A percentile compares a stretch with the other conserved stretches of the same genome.
Conservation (phyloP, 2,888 invertebrate species). For the Papilio protenor region DNA sequence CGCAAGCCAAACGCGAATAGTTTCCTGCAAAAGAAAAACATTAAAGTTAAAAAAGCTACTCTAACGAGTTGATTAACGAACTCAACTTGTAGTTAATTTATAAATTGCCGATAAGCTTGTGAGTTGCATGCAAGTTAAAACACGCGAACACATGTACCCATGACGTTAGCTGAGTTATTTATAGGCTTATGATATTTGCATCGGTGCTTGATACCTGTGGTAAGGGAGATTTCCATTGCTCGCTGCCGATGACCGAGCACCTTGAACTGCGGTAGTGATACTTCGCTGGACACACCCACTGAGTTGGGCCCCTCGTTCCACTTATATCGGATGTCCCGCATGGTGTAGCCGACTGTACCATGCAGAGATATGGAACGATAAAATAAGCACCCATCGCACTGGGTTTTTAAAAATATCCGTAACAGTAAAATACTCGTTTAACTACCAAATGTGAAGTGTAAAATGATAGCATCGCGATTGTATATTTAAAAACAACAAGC, state of each 20-base stretch:
- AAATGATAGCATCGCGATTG: conserved; percentile 52
- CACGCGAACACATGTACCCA: conserved; percentile 45
- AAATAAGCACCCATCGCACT: conserved; percentile 82
- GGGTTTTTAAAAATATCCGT: conserved; percentile 70
- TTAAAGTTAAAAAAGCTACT: conserved; percentile 43
- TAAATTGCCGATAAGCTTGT: conserved; percentile 47
- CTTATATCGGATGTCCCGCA: conserved; percentile 98
- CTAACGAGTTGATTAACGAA: conserved; percentile 7
- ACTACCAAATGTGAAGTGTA: conserved; percentile 59
- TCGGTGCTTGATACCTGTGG: conserved; percentile 91
- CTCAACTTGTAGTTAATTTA: conserved; percentile 5
- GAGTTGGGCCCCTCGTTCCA: conserved; percentile 98
- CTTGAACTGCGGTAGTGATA: conserved; percentile 98
- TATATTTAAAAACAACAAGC: conserved; percentile 53
- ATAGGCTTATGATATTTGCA: conserved; percentile 48
- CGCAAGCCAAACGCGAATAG: conserved; percentile 97
- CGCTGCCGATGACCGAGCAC: conserved; percentile 98
- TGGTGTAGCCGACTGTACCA: conserved; percentile 97
- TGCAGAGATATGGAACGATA: conserved; percentile 80
- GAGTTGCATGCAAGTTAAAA: conserved; percentile 57
- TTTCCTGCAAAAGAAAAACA: conserved; percentile 87
- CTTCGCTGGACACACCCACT: conserved; percentile 97
- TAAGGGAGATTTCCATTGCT: conserved; percentile 97
- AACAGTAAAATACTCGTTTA: conserved; percentile 55
- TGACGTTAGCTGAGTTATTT: conserved; percentile 42